These are phyloP conservation scores for Papilio aristodemus DNA, from an alignment of 1,140 invertebrate genomes.

Conservation along the genomic window DNA sequence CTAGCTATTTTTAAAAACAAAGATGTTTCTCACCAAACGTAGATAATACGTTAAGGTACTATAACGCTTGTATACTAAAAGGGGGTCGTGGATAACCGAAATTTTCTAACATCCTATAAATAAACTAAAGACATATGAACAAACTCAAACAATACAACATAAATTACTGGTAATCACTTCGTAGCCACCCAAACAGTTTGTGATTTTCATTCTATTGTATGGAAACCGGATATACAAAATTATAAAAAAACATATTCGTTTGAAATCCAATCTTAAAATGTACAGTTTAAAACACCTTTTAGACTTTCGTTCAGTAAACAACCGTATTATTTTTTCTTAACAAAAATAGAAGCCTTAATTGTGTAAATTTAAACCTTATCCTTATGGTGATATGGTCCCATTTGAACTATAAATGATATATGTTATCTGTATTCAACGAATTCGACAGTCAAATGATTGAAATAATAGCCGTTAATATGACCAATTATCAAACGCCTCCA, in stretches of 20 bases:
- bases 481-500: slow-evolving; percentile 42
- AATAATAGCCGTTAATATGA: slow-evolving; percentile 62
- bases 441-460: slow-evolving; percentile 67
- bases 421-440: slow-evolving; percentile 41
- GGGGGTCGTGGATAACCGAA: too few relatives aligned
- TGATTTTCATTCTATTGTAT: slow-evolving; percentile 46
- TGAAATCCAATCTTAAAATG: too few relatives aligned
- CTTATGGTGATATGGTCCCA: slow-evolving; percentile 36
- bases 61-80: too few relatives aligned
- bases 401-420: slow-evolving; percentile 13
- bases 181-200: slow-evolving; percentile 50
- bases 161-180: slow-evolving; percentile 56
- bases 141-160: slow-evolving; percentile 58
- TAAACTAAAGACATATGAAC: slow-evolving; percentile 42
- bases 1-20: slow-evolving; percentile 3
- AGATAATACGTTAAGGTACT: too few relatives aligned
- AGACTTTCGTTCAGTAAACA: too few relatives aligned
- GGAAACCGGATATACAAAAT: slow-evolving; percentile 40
- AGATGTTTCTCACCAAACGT: background rate
- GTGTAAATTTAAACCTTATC: slow-evolving; percentile 37
- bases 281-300: too few relatives aligned
- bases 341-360: too few relatives aligned
- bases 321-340: too few relatives aligned
- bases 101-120: slow-evolving; percentile 45
- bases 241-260: background rate